Percentiles rank a stretch among this genome's conserved stretches.
Conservation (phyloP, 2,113 vertebrate species). For the Okapia johnstoni region DNA sequence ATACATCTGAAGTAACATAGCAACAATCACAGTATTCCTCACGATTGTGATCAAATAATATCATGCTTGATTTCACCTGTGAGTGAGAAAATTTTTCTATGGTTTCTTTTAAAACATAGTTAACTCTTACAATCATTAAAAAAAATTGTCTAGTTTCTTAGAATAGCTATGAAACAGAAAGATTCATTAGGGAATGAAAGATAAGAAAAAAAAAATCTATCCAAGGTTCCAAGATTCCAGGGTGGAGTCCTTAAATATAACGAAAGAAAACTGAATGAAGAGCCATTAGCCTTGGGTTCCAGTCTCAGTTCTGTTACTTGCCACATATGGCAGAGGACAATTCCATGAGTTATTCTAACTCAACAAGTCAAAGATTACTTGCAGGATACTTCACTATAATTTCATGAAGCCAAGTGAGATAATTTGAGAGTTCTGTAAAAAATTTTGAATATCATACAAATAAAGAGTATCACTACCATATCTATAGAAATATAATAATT, state of each 20-base stretch:
- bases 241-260: not conserved
- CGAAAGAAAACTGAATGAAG: not conserved
- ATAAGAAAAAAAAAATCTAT: not conserved
- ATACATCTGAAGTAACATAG: not conserved
- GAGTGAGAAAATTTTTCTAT: not conserved
- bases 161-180: not conserved
- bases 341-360: not conserved
- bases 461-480: not conserved
- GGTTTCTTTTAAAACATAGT: not conserved
- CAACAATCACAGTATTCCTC: not conserved
- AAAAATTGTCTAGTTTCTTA: not conserved
- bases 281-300: not conserved
- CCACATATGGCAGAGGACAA: not conserved
- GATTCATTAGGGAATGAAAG: not conserved
- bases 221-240: not conserved
- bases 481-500: not conserved
- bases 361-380: not conserved
- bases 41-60: not conserved
- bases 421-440: not conserved
- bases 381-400: not conserved
- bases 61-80: not conserved
- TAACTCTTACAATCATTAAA: not conserved
- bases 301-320: not conserved
- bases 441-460: not conserved
- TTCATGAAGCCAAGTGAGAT: not conserved